Evolutionary conservation across 2,113 vertebrate species (phyloP).

Genomic region (Cichladusa arquata): DNA sequence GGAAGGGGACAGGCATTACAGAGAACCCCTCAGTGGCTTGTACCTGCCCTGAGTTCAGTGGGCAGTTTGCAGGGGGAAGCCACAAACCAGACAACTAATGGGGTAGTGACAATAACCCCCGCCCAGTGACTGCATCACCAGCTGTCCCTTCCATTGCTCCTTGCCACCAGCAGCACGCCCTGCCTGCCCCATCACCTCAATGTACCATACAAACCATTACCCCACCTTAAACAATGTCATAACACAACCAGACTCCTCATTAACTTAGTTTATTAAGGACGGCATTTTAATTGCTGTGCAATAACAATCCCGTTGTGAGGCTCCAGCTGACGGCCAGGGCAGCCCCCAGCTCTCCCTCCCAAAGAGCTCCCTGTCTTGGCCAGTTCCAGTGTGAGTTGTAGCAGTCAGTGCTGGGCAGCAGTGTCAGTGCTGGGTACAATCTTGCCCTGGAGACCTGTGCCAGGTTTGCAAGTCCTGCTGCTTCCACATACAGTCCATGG

Average conservation of each 20-base stretch:
- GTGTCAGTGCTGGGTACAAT: not conserved
- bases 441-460: not conserved
- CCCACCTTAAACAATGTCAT: not conserved
- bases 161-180: not conserved
- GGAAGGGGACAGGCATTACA: not conserved
- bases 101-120: not conserved
- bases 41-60: accelerated
- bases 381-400: not conserved
- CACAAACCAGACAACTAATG: not conserved
- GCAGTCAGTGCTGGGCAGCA: not conserved
- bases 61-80: not conserved
- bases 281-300: constrained; percentile 7
- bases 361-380: not conserved
- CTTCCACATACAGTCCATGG: not conserved
- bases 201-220: accelerated
- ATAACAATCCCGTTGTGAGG: not conserved
- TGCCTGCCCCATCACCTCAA: not conserved
- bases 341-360: not conserved
- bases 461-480: not conserved
- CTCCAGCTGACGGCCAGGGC: not conserved
- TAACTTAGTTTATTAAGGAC: constrained; percentile 73
- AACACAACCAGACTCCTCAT: not conserved
- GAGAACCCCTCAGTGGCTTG: not conserved
- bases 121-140: not conserved
- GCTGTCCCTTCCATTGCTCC: not conserved